phyloP scores from a whole-genome alignment of 2,113 vertebrate genomes.

The Poeciliopsis occidentalis region DNA sequence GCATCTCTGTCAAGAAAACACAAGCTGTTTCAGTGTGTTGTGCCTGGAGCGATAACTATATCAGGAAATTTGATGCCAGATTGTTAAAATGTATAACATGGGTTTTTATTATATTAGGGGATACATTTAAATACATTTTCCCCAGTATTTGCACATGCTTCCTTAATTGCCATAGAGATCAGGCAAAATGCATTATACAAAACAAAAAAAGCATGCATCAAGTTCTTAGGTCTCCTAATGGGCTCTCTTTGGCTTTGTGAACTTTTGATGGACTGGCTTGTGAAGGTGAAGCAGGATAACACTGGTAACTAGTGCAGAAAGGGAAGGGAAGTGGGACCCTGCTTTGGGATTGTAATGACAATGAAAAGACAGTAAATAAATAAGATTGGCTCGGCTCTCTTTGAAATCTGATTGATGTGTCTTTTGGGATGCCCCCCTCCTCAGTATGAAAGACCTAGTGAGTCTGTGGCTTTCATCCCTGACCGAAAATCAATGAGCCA shows the following conservation, averaged over 20 bases:
- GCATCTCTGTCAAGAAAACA: not conserved
- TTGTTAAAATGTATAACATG: not conserved
- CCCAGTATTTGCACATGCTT: not conserved
- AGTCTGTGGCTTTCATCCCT: conserved; percentile 77
- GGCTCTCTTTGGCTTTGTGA: conserved; percentile 15
- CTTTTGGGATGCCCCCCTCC: conserved; percentile 67
- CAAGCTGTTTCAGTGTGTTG: not conserved
- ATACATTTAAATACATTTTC: not conserved
- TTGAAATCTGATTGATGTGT: conserved; percentile 80
- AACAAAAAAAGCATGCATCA: not conserved
- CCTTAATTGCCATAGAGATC: not conserved
- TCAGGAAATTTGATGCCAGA: not conserved
- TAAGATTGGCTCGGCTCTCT: conserved; percentile 69
- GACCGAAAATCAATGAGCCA: conserved; percentile 76
- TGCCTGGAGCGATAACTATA: not conserved
- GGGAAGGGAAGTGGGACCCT: conserved; percentile 34
- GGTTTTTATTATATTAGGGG: not conserved
- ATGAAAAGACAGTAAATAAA: conserved; percentile 78
- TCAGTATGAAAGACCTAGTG: conserved; percentile 74
- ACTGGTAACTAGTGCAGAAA: conserved; percentile 23
- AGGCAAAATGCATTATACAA: not conserved
- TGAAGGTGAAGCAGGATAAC: conserved; percentile 69
- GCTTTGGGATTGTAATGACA: conserved; percentile 71
- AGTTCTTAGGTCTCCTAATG: not conserved
- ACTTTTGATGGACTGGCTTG: conserved; percentile 70